A percentile compares a stretch with the other conserved stretches of the same genome.
phyloP scores from a whole-genome alignment of 2,888 invertebrate species.

The Thalpophila matura region DNA sequence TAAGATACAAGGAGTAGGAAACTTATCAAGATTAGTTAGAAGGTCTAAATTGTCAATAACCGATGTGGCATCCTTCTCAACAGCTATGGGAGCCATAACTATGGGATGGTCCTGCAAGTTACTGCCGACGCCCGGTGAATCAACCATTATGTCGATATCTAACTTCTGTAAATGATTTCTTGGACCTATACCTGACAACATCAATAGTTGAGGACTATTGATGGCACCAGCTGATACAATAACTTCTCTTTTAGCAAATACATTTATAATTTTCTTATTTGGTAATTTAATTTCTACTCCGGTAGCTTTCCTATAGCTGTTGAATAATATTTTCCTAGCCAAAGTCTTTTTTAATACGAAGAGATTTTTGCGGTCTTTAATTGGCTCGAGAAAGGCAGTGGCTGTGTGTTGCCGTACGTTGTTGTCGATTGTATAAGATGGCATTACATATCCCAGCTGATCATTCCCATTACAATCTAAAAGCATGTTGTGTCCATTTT shows the following conservation, averaged over 20 bases:
- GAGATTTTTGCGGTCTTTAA: constrained; percentile 68
- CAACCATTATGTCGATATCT: constrained; percentile 66
- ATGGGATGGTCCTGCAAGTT: constrained; percentile 72
- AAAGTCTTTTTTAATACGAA: constrained; percentile 69
- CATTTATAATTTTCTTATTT: constrained; percentile 52
- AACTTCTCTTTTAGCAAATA: constrained; percentile 71
- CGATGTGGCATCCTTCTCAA: constrained; percentile 48
- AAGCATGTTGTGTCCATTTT: constrained; percentile 68
- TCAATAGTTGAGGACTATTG: constrained; percentile 77
- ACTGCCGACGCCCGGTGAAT: constrained; percentile 73
- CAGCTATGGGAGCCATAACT: constrained; percentile 60
- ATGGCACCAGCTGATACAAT: constrained; percentile 77
- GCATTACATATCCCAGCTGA: constrained; percentile 68
- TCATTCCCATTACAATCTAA: constrained; percentile 70
- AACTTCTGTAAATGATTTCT: constrained; percentile 68
- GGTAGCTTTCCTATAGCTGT: constrained; percentile 62
- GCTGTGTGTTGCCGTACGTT: constrained; percentile 71
- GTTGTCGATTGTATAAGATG: constrained; percentile 66
- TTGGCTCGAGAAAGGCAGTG: constrained; percentile 67
- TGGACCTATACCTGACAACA: constrained; percentile 80
- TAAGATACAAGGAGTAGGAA: constrained; percentile 66
- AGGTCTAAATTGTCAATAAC: constrained; percentile 59
- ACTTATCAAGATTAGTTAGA: constrained; percentile 54
- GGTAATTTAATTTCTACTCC: constrained; percentile 71
- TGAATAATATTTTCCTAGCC: constrained; percentile 71